Conservation (phyloP, 2,113 vertebrate genomes). For the Upupa epops region DNA sequence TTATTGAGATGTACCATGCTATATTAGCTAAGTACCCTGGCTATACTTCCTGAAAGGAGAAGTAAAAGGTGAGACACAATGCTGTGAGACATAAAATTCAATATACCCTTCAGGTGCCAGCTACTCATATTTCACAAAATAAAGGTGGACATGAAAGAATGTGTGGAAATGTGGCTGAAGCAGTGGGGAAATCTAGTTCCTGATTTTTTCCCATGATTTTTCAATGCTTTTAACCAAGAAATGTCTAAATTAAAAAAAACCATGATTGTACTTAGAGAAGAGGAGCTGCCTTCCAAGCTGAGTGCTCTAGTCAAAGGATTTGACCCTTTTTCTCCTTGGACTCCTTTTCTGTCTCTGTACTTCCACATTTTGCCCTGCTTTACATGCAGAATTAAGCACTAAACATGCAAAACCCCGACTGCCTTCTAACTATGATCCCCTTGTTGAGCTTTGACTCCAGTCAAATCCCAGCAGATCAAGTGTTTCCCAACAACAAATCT, state of each 20-base stretch:
- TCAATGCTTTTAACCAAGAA: neutral
- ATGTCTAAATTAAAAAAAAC: neutral
- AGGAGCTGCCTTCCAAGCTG: neutral
- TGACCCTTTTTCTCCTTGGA: neutral
- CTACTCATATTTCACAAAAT: neutral
- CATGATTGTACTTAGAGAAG: neutral
- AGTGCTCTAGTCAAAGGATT: neutral
- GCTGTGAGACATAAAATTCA: neutral
- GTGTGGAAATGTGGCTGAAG: neutral
- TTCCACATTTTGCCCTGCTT: neutral
- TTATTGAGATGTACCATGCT: neutral
- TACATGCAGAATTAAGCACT: neutral
- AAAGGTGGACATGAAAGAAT: neutral
- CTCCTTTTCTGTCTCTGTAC: neutral
- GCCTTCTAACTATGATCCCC: neutral
- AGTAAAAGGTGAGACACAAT: neutral
- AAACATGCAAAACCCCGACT: neutral
- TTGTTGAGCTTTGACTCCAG: neutral
- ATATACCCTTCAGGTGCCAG: rapidly evolving
- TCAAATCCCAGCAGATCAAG: neutral
- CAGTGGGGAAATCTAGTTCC: neutral
- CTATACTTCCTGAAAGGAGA: neutral
- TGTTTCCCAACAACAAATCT: neutral
- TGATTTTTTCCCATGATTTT: neutral
- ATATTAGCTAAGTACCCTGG: neutral